Conservation (phyloP, 1,140 invertebrate genomes). For the Lordiphosa clarofinis region DNA sequence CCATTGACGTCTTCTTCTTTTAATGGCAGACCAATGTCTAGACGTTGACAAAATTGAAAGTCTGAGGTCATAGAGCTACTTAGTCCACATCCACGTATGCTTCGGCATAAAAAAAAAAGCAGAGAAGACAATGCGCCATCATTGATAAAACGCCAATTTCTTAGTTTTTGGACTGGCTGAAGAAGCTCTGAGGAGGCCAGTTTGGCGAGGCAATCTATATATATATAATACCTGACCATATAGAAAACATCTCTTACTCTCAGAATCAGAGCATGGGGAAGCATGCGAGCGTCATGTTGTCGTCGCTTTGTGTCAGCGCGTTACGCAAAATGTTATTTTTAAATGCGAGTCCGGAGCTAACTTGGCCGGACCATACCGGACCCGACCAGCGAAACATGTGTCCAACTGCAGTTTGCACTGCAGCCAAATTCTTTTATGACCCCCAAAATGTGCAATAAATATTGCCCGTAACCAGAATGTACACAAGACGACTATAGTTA, state of each 20-base stretch:
- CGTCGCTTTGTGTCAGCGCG: conserved; percentile 45
- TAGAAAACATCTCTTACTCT: conserved; percentile 24
- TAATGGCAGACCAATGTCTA: conserved; percentile 67
- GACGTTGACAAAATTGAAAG: conserved; percentile 45
- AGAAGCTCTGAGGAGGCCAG: conserved; percentile 66
- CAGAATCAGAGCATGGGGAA: conserved; percentile 22
- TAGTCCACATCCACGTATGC: conserved; percentile 11
- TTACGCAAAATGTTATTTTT: conserved; percentile 79
- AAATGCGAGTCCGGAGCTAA: conserved; percentile 60
- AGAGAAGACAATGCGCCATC: conserved; percentile 38
- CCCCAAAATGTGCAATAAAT: conserved; percentile 33
- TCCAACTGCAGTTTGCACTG: conserved; percentile 12
- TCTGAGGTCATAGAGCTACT: conserved; percentile 64
- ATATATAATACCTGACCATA: conserved; percentile 20
- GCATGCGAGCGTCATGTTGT: conserved; percentile 10
- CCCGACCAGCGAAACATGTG: conserved; percentile 29
- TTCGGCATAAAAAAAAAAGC: neutral
- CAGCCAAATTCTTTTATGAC: conserved; percentile 19
- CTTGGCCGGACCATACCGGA: conserved; percentile 46
- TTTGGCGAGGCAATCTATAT: conserved; percentile 38
- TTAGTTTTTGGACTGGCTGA: conserved; percentile 24
- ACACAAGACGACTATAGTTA: conserved; percentile 1
- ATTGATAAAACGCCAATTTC: conserved; percentile 58
- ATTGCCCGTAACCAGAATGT: neutral
- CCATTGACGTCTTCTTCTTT: conserved; percentile 54